Evolutionary conservation across 2,113 vertebrate genomes (phyloP).

Genomic region (Leuciscus idus): DNA sequence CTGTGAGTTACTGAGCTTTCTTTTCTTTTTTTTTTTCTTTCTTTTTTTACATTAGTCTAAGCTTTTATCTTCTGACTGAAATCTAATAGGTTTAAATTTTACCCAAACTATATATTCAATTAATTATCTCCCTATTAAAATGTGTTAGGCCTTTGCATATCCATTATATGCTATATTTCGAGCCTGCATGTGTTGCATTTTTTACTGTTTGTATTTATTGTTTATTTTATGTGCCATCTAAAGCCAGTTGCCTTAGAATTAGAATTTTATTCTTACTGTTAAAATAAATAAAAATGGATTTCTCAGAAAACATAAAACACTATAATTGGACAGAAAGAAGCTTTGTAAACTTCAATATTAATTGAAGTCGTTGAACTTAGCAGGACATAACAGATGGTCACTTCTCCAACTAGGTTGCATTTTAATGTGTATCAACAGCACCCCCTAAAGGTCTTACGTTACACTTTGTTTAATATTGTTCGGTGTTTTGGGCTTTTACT

Average conservation of each 20-base stretch:
- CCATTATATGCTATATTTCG: neutral
- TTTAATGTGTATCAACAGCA: slow-evolving; percentile 13
- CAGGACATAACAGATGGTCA: neutral
- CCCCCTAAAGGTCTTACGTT: neutral
- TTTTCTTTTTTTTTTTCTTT: neutral
- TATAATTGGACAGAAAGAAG: neutral
- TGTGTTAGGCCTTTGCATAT: neutral
- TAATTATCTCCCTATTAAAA: neutral
- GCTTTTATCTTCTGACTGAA: too few species aligned
- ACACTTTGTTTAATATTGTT: neutral
- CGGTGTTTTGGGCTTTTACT: neutral
- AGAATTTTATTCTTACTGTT: neutral
- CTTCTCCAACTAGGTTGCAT: neutral
- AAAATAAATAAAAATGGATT: neutral
- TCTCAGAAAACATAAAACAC: neutral
- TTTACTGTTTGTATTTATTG: neutral
- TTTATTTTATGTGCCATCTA: neutral
- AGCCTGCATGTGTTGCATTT: neutral
- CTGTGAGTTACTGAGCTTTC: neutral
- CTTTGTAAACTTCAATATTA: neutral
- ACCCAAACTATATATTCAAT: neutral
- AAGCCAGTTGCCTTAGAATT: neutral
- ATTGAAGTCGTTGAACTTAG: neutral
- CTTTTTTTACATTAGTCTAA: neutral
- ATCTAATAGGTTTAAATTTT: neutral